A percentile compares a stretch with the other conserved stretches of the same genome.
These are phyloP conservation scores for Rotaria magnacalcarata DNA, from an alignment of 2,888 invertebrate genomes.

Conservation along the genomic window DNA sequence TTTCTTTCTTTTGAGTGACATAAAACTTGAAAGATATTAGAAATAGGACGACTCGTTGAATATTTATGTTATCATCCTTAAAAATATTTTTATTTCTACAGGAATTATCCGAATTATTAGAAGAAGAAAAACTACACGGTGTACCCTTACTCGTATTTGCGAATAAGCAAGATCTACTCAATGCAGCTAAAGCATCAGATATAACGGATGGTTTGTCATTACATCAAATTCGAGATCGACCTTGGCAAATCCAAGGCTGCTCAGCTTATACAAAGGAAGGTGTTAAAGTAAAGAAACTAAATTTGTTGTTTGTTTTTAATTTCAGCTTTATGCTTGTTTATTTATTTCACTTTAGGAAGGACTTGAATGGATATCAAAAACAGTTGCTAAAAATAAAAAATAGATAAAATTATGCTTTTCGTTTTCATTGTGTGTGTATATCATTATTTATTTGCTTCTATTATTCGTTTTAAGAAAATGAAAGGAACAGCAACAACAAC, in stretches of 20 bases:
- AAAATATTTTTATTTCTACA: constrained; percentile 53
- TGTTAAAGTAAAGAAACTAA: constrained; percentile 61
- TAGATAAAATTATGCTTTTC: neutral
- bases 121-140: constrained; percentile 82
- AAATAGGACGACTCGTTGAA: no score
- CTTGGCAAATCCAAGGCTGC: constrained; percentile 97
- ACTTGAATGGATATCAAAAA: constrained; percentile 32
- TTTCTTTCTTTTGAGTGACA: no score
- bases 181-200: constrained; percentile 70
- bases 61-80: no score
- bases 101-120: constrained; percentile 82
- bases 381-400: constrained; percentile 2
- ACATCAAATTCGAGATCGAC: constrained; percentile 79
- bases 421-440: neutral
- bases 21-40: no score
- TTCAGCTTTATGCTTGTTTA: neutral
- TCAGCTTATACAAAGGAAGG: constrained; percentile 85
- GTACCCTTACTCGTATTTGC: constrained; percentile 90
- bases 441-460: constrained; percentile 19
- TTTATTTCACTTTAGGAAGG: neutral
- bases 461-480: neutral
- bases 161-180: constrained; percentile 88
- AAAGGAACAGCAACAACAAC: neutral
- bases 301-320: neutral
- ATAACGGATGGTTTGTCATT: constrained; percentile 74